Evolutionary conservation across 2,888 invertebrate species (phyloP), one percentile per base, ranked within the genome.

Genomic region (Chironomus riparius): DNA sequence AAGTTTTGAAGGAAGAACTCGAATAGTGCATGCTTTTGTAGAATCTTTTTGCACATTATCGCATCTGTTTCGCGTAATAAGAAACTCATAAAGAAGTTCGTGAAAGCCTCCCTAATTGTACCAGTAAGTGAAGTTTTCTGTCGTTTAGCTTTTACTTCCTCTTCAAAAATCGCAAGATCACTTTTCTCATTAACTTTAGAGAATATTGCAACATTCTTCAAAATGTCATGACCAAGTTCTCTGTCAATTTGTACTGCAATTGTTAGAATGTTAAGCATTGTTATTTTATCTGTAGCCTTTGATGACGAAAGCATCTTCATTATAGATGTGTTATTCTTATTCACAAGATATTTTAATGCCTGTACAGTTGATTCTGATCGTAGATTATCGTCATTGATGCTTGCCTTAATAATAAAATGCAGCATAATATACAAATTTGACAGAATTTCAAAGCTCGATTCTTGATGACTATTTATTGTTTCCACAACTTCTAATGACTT

Each of bases 1-100:
- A 93, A 82, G 0, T 89, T 92, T 7, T 87, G 86, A 77, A 90
- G 86, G 12, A 92, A 86, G 68, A 88, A 85, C 2, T 87, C 85
- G 0, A 92, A 82, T 13, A 92, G 82, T 0, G 88, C 87, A 75
- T 87, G 87, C 79, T 91, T 91, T 78, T 93, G 91, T 22, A 94
- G 81, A 70, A 94, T 84, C 21, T 89, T 87, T 78, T 88, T 88
- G 56, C 92, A 88, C 0, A 90, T 85, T 0, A 88, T 85, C 22
- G 87, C 83, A 80, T 92, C 90, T 0, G 90, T 91, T 77, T 92
- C 91, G 68, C 21, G 15, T 4, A 93, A 85, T 48, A 95, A 83
- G 81, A 93, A 92, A 1, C 92, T 88, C 47, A 92, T 86, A 78
- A 94, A 85, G 79, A 94, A 92, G 80, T 91, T 89, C 56, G 93